Evolutionary conservation across 2,113 vertebrate species (phyloP).

Genomic region (Oryzias curvinotus): DNA sequence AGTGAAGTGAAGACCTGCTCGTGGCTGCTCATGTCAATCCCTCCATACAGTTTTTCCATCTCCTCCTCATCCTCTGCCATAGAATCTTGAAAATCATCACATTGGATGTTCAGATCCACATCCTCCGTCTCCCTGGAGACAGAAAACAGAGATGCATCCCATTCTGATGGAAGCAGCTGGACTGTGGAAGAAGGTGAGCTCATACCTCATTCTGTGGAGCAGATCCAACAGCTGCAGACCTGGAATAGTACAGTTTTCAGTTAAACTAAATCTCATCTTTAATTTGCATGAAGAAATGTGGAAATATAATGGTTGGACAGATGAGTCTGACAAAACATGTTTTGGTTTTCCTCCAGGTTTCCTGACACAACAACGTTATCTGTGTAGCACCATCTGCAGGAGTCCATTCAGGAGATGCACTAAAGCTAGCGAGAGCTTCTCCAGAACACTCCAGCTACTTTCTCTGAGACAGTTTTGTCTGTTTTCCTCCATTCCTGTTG

Average conservation of each 20-base stretch:
- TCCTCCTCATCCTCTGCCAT: conserved; percentile 89
- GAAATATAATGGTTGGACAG: too few species aligned
- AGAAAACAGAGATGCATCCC: not conserved
- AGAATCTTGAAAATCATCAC: conserved; percentile 87
- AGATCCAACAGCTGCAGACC: conserved; percentile 88
- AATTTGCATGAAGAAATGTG: too few species aligned
- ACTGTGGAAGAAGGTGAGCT: not conserved
- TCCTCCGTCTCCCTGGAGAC: conserved; percentile 84
- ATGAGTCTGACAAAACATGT: too few species aligned
- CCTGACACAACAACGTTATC: too few species aligned
- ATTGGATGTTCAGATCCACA: conserved; percentile 88
- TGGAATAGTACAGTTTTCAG: conserved; percentile 40
- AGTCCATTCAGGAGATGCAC: too few species aligned
- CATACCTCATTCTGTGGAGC: conserved; percentile 85
- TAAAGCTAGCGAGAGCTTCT: too few species aligned
- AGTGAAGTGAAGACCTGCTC: conserved; percentile 87
- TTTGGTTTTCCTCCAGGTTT: too few species aligned
- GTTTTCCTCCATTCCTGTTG: too few species aligned
- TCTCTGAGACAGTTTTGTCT: too few species aligned
- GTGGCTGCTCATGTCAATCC: conserved; percentile 87
- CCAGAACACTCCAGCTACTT: too few species aligned
- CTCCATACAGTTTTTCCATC: conserved; percentile 81
- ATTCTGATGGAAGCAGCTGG: not conserved
- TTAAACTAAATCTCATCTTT: too few species aligned
- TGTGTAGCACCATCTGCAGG: too few species aligned